Conservation (phyloP, 2,888 invertebrate genomes). For the Melinaea menophilus region DNA sequence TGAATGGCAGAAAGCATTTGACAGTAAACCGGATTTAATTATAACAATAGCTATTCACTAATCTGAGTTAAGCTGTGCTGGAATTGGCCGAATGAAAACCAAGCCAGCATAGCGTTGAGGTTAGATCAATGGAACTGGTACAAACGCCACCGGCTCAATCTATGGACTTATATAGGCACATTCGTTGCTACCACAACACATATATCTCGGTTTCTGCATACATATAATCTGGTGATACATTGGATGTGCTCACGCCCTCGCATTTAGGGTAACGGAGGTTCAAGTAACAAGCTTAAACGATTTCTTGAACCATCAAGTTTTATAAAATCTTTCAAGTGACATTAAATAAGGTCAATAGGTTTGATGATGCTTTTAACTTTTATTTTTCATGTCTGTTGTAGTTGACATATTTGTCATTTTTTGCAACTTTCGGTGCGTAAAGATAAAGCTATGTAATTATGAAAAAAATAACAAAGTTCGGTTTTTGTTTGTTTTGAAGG, state of each 20-base stretch:
- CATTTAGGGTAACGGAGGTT: slow-evolving; percentile 43
- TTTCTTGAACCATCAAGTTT: slow-evolving; percentile 12
- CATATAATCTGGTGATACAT: slow-evolving; percentile 71
- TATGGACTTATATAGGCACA: slow-evolving; percentile 37
- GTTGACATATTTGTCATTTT: no score
- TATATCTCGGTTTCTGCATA: slow-evolving; percentile 58
- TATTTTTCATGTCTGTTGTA: no score
- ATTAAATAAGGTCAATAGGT: not conserved
- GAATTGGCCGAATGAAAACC: slow-evolving; percentile 26
- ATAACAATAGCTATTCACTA: slow-evolving; percentile 3
- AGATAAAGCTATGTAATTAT: no score
- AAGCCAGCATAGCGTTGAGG: slow-evolving; percentile 27
- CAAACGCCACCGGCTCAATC: slow-evolving; percentile 36
- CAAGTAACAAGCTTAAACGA: slow-evolving; percentile 31
- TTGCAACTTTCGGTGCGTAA: no score
- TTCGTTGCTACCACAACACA: slow-evolving; percentile 42
- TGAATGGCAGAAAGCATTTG: no score
- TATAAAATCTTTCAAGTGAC: not conserved
- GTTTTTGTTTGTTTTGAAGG: no score
- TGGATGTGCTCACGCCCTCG: slow-evolving; percentile 61
- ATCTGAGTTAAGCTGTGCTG: slow-evolving; percentile 19
- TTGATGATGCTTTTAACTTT: no score
- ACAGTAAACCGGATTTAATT: not conserved
- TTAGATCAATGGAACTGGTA: slow-evolving; percentile 34
- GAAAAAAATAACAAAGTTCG: no score